A percentile compares a stretch with the other conserved stretches of the same genome.
Evolutionary conservation across 1,140 invertebrate genomes (phyloP).

Genomic region (Thaumatotibia leucotreta): DNA sequence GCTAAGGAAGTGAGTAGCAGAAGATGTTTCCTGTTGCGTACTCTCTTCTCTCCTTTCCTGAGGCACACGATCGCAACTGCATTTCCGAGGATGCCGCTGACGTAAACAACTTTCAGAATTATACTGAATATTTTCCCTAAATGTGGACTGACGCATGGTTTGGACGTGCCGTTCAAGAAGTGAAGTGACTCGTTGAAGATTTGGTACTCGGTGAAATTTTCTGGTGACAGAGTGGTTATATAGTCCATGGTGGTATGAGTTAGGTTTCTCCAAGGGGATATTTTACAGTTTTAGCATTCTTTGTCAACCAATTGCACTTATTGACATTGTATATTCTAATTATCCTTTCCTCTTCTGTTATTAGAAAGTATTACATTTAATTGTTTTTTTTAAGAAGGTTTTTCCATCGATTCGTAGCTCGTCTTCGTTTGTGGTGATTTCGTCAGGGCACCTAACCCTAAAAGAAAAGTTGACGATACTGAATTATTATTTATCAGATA

Average conservation of each 20-base stretch:
- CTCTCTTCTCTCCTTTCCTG: conserved; percentile 74
- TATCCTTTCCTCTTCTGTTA: not conserved
- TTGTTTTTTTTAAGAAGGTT: too few relatives aligned
- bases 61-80: conserved; percentile 59
- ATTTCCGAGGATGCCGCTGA: conserved; percentile 65
- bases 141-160: not conserved
- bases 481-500: too few relatives aligned
- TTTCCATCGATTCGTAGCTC: too few relatives aligned
- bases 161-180: not conserved
- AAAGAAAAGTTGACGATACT: too few relatives aligned
- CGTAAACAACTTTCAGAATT: conserved; percentile 53
- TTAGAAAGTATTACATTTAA: not conserved
- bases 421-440: too few relatives aligned
- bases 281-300: not conserved
- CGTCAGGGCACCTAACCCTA: too few relatives aligned
- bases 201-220: not conserved
- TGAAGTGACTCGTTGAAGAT: not conserved
- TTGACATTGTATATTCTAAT: too few relatives aligned
- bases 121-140: not conserved
- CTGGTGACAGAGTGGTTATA: not conserved
- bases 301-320: too few relatives aligned
- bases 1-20: conserved; percentile 86
- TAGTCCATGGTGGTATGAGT: not conserved
- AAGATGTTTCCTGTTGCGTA: conserved; percentile 87
- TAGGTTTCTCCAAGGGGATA: not conserved